Evolutionary conservation across 2,113 vertebrate species (phyloP).

Genomic region (Leucopsar rothschildi): DNA sequence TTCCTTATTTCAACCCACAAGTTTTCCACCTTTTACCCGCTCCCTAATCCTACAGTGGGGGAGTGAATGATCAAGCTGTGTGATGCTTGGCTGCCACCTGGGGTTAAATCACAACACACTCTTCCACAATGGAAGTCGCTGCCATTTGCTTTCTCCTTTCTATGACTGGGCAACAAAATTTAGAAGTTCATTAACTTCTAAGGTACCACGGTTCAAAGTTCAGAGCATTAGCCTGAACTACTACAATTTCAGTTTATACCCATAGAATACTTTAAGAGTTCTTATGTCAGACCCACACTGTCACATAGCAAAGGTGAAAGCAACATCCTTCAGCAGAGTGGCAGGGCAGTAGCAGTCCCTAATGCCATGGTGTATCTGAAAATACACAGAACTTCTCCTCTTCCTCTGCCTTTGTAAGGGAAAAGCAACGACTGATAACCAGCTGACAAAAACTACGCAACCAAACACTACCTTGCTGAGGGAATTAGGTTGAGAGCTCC

Average conservation of each 20-base stretch:
- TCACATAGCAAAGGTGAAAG: not conserved
- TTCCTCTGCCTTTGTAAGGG: not conserved
- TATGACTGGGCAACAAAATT: not conserved
- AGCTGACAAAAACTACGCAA: not conserved
- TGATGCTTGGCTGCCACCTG: not conserved
- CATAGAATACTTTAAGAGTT: not conserved
- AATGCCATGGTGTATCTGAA: not conserved
- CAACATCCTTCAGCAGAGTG: not conserved
- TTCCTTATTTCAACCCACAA: not conserved
- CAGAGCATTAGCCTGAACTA: not conserved
- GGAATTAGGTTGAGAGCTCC: conserved; percentile 89
- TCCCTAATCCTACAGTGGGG: not conserved
- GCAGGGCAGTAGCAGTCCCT: not conserved
- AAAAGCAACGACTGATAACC: not conserved
- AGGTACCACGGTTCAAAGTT: not conserved
- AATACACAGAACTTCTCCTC: not conserved
- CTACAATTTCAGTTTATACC: not conserved
- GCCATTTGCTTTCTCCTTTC: not conserved
- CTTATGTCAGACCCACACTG: not conserved
- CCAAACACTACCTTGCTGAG: conserved; percentile 82
- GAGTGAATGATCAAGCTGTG: not conserved
- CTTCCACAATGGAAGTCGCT: fast-evolving
- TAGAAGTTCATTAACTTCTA: not conserved
- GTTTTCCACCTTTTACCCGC: not conserved
- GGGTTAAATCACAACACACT: not conserved